A percentile compares a stretch with the other conserved stretches of the same genome.
phyloP scores from a whole-genome alignment of 2,888 invertebrate genomes.

The Bunonema sp. region DNA sequence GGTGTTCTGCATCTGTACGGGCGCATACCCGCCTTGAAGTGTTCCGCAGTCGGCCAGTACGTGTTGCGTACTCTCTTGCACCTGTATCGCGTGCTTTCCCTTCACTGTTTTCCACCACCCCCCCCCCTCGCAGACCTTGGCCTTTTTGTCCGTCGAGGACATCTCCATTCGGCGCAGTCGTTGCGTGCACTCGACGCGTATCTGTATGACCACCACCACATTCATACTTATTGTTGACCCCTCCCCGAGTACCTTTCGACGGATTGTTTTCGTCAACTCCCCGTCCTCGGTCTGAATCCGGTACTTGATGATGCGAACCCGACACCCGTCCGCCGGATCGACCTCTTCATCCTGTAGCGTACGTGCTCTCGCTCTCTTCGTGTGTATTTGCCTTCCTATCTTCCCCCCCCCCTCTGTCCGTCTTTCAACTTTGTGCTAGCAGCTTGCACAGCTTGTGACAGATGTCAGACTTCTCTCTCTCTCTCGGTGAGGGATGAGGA shows the following conservation, averaged over 20 bases:
- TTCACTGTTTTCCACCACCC: no score
- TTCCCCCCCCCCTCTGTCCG: no score
- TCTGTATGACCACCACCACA: no score
- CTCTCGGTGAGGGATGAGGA: no score
- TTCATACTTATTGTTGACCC: no score
- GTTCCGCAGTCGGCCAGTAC: slow-evolving; percentile 13
- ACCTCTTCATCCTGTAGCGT: slow-evolving; percentile 38
- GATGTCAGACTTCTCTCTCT: neutral
- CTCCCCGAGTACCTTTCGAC: slow-evolving; percentile 28
- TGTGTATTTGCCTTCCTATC: no score
- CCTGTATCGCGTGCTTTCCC: slow-evolving; percentile 13
- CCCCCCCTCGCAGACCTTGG: no score
- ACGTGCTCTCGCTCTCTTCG: no score
- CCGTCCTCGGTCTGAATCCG: slow-evolving; percentile 26
- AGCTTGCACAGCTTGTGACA: neutral
- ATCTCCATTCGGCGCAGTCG: slow-evolving; percentile 10
- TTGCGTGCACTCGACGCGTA: slow-evolving; percentile 14
- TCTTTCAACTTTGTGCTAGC: no score
- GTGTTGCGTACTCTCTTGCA: neutral
- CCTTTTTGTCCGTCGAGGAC: no score
- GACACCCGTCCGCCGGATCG: slow-evolving; percentile 29
- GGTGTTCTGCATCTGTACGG: neutral
- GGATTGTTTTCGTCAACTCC: slow-evolving; percentile 28
- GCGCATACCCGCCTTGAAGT: neutral
- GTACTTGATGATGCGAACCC: slow-evolving; percentile 30